Base-by-base conservation (phyloP, 2,797 vertebrate species). In the Aldrovandia affinis region DNA sequence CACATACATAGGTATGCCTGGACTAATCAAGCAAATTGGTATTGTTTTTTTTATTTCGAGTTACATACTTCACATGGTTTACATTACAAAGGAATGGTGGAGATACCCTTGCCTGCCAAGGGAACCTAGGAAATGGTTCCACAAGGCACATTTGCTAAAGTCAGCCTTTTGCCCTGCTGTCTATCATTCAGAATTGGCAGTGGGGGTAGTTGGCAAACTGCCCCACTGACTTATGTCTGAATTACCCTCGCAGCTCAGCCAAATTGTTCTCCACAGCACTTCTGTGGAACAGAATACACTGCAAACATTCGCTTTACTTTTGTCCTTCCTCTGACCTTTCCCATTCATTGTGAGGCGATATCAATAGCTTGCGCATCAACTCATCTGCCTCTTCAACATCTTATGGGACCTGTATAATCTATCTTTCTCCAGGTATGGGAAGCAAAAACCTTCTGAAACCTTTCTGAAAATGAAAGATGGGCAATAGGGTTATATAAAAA, bases 241-340 rank as follows among this genome's bases (percentile, higher is more conserved):
- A 42, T 75, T 36, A 6, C 20, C 75, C 77, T 83, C 78, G 82
- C 59, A 54, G 36, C 36, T 83, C 61, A 80, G 77, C 59, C 75
- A 65, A 63, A 87, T 83, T 83, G 75, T 85, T 83, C 47, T 81
- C 54, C 61, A 61, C 57, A 63, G 83, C 10, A 59, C 81, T 28
- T 50, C 10, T 55, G 47, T 65, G 75, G 73, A 79, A 80, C 81
- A 80, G 22, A 33, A 68, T 81, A 42, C 80, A 63, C 39, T 65
- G 25, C 36, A 47, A 68, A 50, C 0, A 28, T 42, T 50, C 3
- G 36, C 42, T 77, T 6, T 10, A 36, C 55, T 14, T 42, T 47
- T 30, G 77, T 65, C 28, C 47, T 65, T 63, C 20, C 42, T 20
- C n/a, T 80, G 59, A 78, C 61, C 63, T 65, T 39, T 54, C 57